Base-by-base conservation (phyloP, 2,888 invertebrate species). In the Oligia fasciuncula region DNA sequence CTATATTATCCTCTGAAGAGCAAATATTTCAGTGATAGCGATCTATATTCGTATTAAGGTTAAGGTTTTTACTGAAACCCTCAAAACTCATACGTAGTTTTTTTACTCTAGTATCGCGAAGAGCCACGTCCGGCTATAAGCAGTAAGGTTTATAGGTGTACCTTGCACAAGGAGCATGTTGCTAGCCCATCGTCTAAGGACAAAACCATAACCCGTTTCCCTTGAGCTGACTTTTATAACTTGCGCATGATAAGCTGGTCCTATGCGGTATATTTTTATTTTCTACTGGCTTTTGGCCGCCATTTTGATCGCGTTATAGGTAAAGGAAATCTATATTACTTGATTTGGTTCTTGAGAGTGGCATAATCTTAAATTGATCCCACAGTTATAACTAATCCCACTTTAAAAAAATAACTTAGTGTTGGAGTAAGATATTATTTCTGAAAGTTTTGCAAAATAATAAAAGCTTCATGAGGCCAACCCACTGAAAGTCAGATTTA, bases 201-300 rank as follows among this genome's bases (percentile, higher is more conserved):
- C 73, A 73, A 83, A 87, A 66, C 77, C 70, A 78, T 85, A 87
- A 87, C 87, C 78, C 73, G 86, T 87, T 87, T 85, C 69, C 74
- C 77, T 80, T 77, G 62, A 81, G 69, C 71, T 80, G 88, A 85
- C 60, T 83, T 87, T 88, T 85, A 82, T 82, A 88, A 75, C 82
- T 63, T 73, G 70, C 19, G 76, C 73, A 82, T 80, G 80, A 78
- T 81, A 85, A 80, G 76, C 70, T 74, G 68, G 49, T 78, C 54
- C 68, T 35, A 60, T 43, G 65, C 49, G 54, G 40, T 65, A 14
- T 74, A 65, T 77, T 62, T 73, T 76, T 82, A 54, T 73, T 80
- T 79, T 73, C 63, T 63, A 43, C 0, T 57, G 1, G 0, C 1
- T 51, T 29, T 60, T 46, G 19, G 13, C 4, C n/a, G 14, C 14